Conservation (phyloP, 1,140 invertebrate species). For the Heliconius congener region DNA sequence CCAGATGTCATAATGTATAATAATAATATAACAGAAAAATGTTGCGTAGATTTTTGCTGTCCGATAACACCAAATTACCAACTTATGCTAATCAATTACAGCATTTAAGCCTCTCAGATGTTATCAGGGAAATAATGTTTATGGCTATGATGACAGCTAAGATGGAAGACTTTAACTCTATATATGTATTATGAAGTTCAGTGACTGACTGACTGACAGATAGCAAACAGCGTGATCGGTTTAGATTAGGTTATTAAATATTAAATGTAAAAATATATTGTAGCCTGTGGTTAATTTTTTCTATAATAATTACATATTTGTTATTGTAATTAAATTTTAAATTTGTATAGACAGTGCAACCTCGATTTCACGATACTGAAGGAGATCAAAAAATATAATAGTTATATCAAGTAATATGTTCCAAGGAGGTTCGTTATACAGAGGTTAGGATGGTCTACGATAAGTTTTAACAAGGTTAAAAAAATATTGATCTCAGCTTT, state of each 20-base stretch:
- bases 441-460: too few species aligned
- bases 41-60: constrained; percentile 7
- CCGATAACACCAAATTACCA: constrained; percentile 6
- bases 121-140: constrained; percentile 12
- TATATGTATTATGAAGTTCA: background rate
- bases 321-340: too few species aligned
- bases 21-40: constrained; percentile 8
- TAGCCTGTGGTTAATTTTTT: too few species aligned
- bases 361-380: too few species aligned
- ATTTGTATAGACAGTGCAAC: too few species aligned
- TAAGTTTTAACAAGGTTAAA: too few species aligned
- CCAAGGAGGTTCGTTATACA: too few species aligned
- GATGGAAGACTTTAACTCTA: constrained; percentile 16
- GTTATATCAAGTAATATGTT: too few species aligned
- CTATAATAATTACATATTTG: too few species aligned
- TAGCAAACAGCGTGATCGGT: background rate
- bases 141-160: constrained; percentile 22
- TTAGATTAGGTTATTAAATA: background rate
- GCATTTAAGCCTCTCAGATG: constrained; percentile 14
- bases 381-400: too few species aligned
- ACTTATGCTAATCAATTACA: constrained; percentile 18
- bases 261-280: background rate
- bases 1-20: constrained; percentile 1
- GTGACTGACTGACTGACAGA: constrained; percentile 13
- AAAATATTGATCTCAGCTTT: too few species aligned